Base-by-base conservation (phyloP, 1,140 invertebrate species). In the Microplitis demolitor region DNA sequence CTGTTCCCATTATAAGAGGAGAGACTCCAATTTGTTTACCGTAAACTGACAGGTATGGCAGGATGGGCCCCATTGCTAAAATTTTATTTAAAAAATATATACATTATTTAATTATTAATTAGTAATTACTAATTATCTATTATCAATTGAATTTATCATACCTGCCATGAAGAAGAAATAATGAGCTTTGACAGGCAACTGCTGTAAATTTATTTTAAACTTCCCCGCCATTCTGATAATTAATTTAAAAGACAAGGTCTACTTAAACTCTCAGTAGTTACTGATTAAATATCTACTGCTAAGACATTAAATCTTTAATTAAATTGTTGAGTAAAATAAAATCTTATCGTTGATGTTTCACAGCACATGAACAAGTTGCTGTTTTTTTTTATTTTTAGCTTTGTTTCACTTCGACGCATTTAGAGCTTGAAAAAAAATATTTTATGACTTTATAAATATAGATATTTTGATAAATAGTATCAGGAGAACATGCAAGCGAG, bases 161-260 rank as follows among this genome's bases (percentile, higher is more conserved):
- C 93, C 92, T 77, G 91, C 92, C 89, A 95, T 93, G 76, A 95
- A 94, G 79, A 93, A 94, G 80, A 95, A 94, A 74, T 90, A 95
- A 81, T 95, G 93, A 1, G 90, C 90, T 87, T 95, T 95, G n/a
- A 95, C 88, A 6, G 93, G 93, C 81, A 95, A 76, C 54, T 93
- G 87, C 45, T 88, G 87, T 66, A 78, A 87, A 80, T 93, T 91
- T n/a, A 94, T 87, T 80, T 90, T 90, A 72, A 89, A 86, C 84
- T 89, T 90, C n/a, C n/a, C 6, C 13, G 24, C 14, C 66, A 67
- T 67, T 5, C 11, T 45, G 39, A 45, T 45, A 8, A 24, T 24
- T 24, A 24, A 24, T 24, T 45, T 11, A 45, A 45, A 45, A 11
- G 6, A 11, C 5, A 3, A 11, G 39, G 11, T 45, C 39, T 9